Percentiles rank a stretch among this genome's conserved stretches.
phyloP scores from a whole-genome alignment of 1,140 invertebrate genomes.

The Trinorchestia longiramus region DNA sequence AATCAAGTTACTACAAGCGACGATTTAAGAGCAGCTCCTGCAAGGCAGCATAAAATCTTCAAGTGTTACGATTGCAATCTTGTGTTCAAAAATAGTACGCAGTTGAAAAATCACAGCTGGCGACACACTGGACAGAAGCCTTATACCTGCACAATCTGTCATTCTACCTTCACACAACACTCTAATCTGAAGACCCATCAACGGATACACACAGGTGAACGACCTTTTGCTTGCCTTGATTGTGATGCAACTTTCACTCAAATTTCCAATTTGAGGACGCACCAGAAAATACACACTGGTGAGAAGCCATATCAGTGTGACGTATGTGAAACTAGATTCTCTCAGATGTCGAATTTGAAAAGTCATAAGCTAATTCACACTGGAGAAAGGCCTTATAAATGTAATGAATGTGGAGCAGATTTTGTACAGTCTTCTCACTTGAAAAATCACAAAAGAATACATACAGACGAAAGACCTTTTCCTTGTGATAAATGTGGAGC shows the following conservation, averaged over 20 bases:
- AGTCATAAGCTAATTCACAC: slow-evolving; percentile 66
- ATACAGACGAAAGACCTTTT: slow-evolving; percentile 69
- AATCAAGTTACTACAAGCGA: not conserved
- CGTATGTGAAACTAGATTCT: slow-evolving; percentile 74
- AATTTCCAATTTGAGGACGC: slow-evolving; percentile 65
- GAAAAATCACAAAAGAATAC: slow-evolving; percentile 66
- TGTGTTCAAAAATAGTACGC: slow-evolving; percentile 67
- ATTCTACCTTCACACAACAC: slow-evolving; percentile 69
- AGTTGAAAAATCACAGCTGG: slow-evolving; percentile 68
- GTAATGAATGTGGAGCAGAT: slow-evolving; percentile 71
- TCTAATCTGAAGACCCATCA: slow-evolving; percentile 66
- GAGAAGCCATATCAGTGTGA: slow-evolving; percentile 75
- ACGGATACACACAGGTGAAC: slow-evolving; percentile 66
- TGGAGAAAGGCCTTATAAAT: slow-evolving; percentile 71
- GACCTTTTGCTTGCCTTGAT: slow-evolving; percentile 65
- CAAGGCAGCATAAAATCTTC: slow-evolving; percentile 61
- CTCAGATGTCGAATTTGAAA: slow-evolving; percentile 65
- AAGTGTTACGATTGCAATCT: slow-evolving; percentile 65
- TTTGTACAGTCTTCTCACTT: slow-evolving; percentile 66
- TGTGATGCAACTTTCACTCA: slow-evolving; percentile 65
- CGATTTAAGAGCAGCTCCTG: not conserved
- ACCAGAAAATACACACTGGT: slow-evolving; percentile 68
- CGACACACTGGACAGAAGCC: slow-evolving; percentile 68
- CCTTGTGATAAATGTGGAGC: slow-evolving; percentile 66
- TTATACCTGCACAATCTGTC: slow-evolving; percentile 68